phyloP scores from a whole-genome alignment of 2,113 vertebrate genomes.

The Odobenus rosmarus region DNA sequence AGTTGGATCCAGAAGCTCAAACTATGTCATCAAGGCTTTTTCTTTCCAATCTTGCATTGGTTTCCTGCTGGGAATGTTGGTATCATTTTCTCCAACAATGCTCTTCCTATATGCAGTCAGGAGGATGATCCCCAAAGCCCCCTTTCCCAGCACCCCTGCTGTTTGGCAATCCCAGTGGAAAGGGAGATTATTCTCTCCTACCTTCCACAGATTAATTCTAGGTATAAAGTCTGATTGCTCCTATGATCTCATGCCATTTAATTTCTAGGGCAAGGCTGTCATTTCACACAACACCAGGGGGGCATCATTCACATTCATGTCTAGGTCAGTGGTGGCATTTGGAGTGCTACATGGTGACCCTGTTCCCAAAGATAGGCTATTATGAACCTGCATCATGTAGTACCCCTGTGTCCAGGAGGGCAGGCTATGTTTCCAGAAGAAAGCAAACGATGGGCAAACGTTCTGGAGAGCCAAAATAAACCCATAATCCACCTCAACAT shows the following conservation, averaged over 20 bases:
- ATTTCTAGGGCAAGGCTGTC: neutral
- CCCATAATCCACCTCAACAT: neutral
- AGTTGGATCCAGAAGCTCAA: neutral
- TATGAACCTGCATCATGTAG: neutral
- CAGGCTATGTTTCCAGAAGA: neutral
- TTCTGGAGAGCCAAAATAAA: neutral
- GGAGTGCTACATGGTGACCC: neutral
- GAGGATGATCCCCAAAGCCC: neutral
- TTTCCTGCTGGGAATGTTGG: neutral
- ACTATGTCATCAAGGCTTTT: neutral
- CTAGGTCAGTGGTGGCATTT: neutral
- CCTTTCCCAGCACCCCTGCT: neutral
- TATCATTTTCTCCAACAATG: neutral
- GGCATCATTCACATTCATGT: neutral
- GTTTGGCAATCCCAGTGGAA: neutral
- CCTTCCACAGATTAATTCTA: neutral
- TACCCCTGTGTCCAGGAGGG: neutral
- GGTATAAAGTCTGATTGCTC: neutral
- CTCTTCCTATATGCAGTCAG: neutral
- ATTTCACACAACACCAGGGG: neutral
- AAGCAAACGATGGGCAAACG: neutral
- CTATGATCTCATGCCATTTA: neutral
- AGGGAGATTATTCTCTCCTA: neutral
- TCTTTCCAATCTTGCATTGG: neutral
- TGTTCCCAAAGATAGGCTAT: neutral